Evolutionary conservation across 2,113 vertebrate species (phyloP).

Genomic region (Sander lucioperca): DNA sequence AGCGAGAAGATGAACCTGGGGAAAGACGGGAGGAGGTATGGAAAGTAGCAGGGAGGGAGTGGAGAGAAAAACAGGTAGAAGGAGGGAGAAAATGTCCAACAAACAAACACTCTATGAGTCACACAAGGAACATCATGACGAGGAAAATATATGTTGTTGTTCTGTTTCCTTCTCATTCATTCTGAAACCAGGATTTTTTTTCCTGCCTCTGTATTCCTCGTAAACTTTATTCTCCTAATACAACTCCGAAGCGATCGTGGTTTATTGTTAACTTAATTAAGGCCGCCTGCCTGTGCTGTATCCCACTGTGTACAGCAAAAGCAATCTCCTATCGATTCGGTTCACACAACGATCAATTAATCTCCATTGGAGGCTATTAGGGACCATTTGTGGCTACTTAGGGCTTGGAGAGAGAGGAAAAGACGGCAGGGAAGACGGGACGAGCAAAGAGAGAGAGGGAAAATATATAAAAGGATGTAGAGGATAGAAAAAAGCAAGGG

Average conservation of each 20-base stretch:
- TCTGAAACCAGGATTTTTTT: conserved; percentile 35
- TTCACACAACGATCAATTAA: conserved; percentile 79
- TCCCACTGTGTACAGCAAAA: conserved; percentile 76
- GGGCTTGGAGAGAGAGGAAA: conserved; percentile 48
- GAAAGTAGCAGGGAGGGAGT: conserved; percentile 12
- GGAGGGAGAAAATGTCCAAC: conserved; percentile 36
- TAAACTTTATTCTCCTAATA: conserved; percentile 73
- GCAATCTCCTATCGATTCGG: conserved; percentile 80
- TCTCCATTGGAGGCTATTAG: conserved; percentile 84
- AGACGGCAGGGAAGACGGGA: conserved; percentile 47
- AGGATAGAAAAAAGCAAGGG: conserved; percentile 13
- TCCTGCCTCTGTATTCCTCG: conserved; percentile 43
- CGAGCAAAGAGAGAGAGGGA: conserved; percentile 26
- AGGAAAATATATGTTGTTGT: conserved; percentile 17
- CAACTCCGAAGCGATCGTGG: conserved; percentile 68
- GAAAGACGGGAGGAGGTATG: conserved; percentile 32
- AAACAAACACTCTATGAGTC: conserved; percentile 51
- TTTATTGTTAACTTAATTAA: conserved; percentile 83
- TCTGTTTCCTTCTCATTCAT: conserved; percentile 15
- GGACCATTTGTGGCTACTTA: conserved; percentile 83
- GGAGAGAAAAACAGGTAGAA: conserved; percentile 20
- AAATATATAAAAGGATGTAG: conserved; percentile 48
- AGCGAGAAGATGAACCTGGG: conserved; percentile 23
- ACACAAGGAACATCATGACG: conserved; percentile 39
- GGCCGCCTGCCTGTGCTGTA: conserved; percentile 61